Evolutionary conservation across 2,797 vertebrate genomes (phyloP).

Genomic region (Oryzias sinensis): DNA sequence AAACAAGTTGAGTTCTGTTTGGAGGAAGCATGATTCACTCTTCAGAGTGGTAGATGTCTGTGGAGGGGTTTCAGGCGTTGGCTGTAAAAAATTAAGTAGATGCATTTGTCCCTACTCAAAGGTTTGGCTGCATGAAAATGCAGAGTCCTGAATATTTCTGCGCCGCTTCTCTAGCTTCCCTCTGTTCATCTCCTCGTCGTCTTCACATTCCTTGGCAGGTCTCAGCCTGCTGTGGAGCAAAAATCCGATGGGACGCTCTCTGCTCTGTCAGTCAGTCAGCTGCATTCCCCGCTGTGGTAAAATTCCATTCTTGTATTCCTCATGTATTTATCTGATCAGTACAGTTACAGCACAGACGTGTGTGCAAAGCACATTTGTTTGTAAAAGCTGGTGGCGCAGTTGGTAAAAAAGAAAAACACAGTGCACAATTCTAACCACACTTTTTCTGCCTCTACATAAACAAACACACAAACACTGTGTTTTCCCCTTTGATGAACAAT

Average conservation of each 20-base stretch:
- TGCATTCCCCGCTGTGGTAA: constrained; percentile 15
- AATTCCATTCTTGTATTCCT: constrained; percentile 7
- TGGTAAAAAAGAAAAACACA: constrained; percentile 6
- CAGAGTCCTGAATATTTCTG: constrained; percentile 1
- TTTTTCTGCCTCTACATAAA: not conserved
- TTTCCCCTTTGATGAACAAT: too few relatives aligned
- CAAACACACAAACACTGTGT: not conserved
- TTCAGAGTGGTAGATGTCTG: not conserved
- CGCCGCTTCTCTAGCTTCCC: constrained; percentile 7
- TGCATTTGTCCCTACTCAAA: constrained; percentile 4
- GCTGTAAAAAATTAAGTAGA: not conserved
- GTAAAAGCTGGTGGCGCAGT: constrained; percentile 13
- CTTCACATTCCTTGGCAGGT: constrained; percentile 71
- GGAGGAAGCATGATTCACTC: not conserved
- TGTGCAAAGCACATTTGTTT: not conserved
- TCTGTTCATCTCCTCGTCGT: constrained; percentile 31
- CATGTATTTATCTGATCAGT: not conserved
- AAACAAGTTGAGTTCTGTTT: not conserved
- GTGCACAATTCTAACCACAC: not conserved
- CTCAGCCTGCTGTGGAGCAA: constrained; percentile 55
- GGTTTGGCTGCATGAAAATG: constrained; percentile 5
- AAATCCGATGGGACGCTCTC: constrained; percentile 40
- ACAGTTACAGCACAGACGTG: constrained; percentile 1
- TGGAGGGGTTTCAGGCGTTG: not conserved
- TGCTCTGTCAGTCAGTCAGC: constrained; percentile 24